Evolutionary conservation across 2,113 vertebrate species (phyloP).

Genomic region (Actenoides hombroni): DNA sequence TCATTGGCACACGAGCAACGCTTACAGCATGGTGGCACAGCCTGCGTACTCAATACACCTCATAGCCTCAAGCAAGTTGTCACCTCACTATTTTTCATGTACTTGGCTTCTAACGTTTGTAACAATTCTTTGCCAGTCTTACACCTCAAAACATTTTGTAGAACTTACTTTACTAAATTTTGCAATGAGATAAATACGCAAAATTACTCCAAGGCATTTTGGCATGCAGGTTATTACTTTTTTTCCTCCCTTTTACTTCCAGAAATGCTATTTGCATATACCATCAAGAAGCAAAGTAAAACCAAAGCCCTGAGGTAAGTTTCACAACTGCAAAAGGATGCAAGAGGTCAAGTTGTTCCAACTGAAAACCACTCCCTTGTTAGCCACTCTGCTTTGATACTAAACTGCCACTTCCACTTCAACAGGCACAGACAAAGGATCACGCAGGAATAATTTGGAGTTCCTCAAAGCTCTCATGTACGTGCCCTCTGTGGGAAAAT

Average conservation of each 20-base stretch:
- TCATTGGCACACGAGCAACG: not conserved
- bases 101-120: not conserved
- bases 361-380: not conserved
- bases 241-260: not conserved
- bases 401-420: not conserved
- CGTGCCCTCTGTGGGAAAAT: fast-evolving
- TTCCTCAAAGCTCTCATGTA: not conserved
- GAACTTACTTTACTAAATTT: not conserved
- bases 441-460: not conserved
- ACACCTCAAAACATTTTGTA: not conserved
- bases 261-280: not conserved
- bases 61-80: not conserved
- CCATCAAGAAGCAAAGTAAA: not conserved
- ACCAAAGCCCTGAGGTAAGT: not conserved
- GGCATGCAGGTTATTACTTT: not conserved
- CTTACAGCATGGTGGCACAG: not conserved
- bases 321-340: not conserved
- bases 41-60: not conserved
- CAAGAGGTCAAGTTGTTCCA: not conserved
- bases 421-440: not conserved
- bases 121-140: not conserved
- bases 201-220: not conserved
- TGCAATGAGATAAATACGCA: not conserved
- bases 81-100: not conserved
- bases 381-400: not conserved